Percentiles rank a stretch among this genome's conserved stretches.
These are phyloP conservation scores for Bombus cullumanus DNA, from an alignment of 1,140 invertebrate genomes.

Conservation along the genomic window DNA sequence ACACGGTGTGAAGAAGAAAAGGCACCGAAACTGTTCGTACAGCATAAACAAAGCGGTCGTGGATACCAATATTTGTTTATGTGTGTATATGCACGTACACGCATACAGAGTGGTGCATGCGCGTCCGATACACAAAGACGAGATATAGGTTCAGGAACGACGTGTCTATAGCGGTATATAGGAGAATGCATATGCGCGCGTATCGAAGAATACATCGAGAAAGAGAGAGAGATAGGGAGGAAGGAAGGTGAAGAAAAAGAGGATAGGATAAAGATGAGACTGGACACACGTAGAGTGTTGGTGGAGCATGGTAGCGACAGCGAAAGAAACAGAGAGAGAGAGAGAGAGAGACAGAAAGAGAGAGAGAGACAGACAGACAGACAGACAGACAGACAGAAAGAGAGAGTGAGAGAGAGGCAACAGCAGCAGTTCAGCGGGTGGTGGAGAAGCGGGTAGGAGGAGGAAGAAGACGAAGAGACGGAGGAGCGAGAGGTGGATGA, in stretches of 20 bases:
- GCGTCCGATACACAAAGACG: not conserved
- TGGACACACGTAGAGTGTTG: constrained; percentile 57
- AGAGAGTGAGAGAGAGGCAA: not conserved
- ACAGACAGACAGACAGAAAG: not conserved
- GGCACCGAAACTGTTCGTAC: constrained; percentile 67
- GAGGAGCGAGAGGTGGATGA: constrained; percentile 50
- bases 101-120: no score
- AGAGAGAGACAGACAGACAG: not conserved
- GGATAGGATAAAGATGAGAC: constrained; percentile 53
- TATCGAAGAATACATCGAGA: constrained; percentile 16
- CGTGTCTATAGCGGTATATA: constrained; percentile 40
- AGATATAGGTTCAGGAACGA: constrained; percentile 32
- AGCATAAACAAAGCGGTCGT: constrained; percentile 68
- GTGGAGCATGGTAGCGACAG: constrained; percentile 25
- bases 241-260: constrained; percentile 37
- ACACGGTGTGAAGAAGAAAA: constrained; percentile 49
- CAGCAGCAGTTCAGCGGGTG: constrained; percentile 44
- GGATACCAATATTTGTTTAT: constrained; percentile 26
- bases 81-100: not conserved
- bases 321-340: constrained; percentile 32
- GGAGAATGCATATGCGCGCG: not conserved
- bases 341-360: not conserved
- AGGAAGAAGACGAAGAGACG: constrained; percentile 50
- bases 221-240: not conserved
- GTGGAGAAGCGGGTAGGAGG: constrained; percentile 50